Conservation (phyloP, 2,113 vertebrate genomes). For the Syngnathus scovelli region DNA sequence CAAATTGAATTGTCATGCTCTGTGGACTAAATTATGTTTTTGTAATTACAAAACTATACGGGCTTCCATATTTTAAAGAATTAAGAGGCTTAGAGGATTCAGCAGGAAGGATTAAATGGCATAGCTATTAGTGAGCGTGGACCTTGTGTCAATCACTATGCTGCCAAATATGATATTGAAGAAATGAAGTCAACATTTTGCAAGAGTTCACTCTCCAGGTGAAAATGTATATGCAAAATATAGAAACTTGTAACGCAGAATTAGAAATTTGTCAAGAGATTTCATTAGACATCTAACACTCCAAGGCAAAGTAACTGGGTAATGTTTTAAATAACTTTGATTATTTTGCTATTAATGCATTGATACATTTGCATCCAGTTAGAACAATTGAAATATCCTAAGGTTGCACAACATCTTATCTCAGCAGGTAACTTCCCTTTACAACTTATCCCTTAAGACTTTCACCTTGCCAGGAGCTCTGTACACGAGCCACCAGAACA, state of each 20-base stretch:
- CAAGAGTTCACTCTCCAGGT: neutral
- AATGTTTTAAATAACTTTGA: no score
- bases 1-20: slow-evolving; percentile 99
- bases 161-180: slow-evolving; percentile 1
- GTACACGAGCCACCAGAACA: slow-evolving; percentile 67
- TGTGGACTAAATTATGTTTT: slow-evolving; percentile 96
- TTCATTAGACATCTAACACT: neutral
- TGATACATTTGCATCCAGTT: no score
- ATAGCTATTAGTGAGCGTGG: slow-evolving; percentile 22
- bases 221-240: neutral
- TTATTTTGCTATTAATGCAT: no score
- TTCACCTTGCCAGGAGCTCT: slow-evolving; percentile 65
- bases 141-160: slow-evolving; percentile 23
- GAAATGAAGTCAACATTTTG: neutral
- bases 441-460: slow-evolving; percentile 60
- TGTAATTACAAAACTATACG: slow-evolving; percentile 86
- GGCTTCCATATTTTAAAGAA: slow-evolving; percentile 87
- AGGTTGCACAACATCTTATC: slow-evolving; percentile 39
- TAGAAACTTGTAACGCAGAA: slow-evolving; percentile 24
- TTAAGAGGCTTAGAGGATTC: slow-evolving; percentile 83
- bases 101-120: slow-evolving; percentile 80
- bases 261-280: slow-evolving; percentile 28
- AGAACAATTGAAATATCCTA: no score
- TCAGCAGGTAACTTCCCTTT: slow-evolving; percentile 65
- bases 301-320: neutral